Conservation (phyloP, 2,797 vertebrate species). For the Eospalax fontanierii region DNA sequence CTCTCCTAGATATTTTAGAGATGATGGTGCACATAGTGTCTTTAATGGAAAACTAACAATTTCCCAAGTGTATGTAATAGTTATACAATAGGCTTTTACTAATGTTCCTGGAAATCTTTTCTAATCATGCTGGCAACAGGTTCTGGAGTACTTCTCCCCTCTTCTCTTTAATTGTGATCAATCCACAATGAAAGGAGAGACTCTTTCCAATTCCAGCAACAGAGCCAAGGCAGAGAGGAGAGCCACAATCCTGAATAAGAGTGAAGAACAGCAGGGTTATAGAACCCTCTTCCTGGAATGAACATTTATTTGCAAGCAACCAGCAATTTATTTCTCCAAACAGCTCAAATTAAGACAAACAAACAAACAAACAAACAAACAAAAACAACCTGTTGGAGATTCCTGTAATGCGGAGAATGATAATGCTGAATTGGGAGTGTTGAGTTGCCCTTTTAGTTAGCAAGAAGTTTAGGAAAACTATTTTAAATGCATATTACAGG, state of each 20-base stretch:
- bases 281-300: not conserved
- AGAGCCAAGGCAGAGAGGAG: not conserved
- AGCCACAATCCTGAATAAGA: not conserved
- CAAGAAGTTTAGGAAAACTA: constrained; percentile 1
- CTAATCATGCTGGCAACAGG: not conserved
- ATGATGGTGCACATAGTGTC: not conserved
- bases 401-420: not conserved
- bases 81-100: not conserved
- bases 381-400: not conserved
- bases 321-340: not conserved
- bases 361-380: too few species aligned
- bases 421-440: not conserved
- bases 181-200: not conserved
- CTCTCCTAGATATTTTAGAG: not conserved
- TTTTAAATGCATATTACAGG: constrained; percentile 40
- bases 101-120: not conserved
- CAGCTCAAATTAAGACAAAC: not conserved
- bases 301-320: not conserved
- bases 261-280: not conserved
- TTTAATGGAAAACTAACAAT: not conserved
- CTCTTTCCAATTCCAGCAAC: not conserved
- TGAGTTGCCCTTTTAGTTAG: not conserved
- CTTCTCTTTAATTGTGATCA: not conserved
- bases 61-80: rapidly evolving
- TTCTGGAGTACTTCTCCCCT: not conserved